Percentiles rank a stretch among this genome's conserved stretches.
phyloP scores from a whole-genome alignment of 2,888 invertebrate species.

The Hydroisotoma schaefferi region DNA sequence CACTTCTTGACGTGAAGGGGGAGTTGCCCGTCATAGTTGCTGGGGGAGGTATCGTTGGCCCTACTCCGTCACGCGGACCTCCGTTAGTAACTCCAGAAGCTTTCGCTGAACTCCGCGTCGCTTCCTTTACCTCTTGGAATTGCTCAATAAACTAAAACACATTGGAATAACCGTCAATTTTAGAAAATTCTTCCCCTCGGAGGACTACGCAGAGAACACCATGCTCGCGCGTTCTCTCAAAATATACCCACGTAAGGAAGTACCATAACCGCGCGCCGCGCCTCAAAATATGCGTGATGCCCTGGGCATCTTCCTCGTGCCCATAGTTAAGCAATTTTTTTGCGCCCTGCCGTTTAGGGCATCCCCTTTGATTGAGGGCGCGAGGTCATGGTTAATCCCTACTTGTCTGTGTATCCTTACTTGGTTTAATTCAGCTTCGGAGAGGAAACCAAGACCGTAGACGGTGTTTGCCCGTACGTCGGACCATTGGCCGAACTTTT shows the following conservation, averaged over 20 bases:
- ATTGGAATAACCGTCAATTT: neutral
- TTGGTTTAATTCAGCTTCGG: constrained; percentile 91
- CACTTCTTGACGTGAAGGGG: constrained; percentile 28
- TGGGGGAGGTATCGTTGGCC: constrained; percentile 40
- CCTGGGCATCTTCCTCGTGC: too few relatives aligned
- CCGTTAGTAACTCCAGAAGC: constrained; percentile 56
- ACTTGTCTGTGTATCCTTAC: too few relatives aligned
- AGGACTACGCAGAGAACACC: too few relatives aligned
- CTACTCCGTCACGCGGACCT: constrained; percentile 26
- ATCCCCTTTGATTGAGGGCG: too few relatives aligned
- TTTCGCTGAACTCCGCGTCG: constrained; percentile 62
- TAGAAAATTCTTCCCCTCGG: too few relatives aligned
- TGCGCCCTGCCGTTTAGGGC: too few relatives aligned
- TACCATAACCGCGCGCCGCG: too few relatives aligned
- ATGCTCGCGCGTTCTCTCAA: too few relatives aligned
- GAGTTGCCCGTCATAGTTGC: constrained; percentile 34
- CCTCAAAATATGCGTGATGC: too few relatives aligned
- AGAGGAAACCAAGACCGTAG: constrained; percentile 92
- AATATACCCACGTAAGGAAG: too few relatives aligned
- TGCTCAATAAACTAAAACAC: constrained; percentile 87
- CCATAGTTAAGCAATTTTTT: too few relatives aligned
- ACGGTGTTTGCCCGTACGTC: constrained; percentile 95
- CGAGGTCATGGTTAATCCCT: too few relatives aligned
- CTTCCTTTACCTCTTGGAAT: constrained; percentile 96
- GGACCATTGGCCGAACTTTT: constrained; percentile 99